Conservation (phyloP, 2,797 vertebrate species). For the Takifugu rubripes region DNA sequence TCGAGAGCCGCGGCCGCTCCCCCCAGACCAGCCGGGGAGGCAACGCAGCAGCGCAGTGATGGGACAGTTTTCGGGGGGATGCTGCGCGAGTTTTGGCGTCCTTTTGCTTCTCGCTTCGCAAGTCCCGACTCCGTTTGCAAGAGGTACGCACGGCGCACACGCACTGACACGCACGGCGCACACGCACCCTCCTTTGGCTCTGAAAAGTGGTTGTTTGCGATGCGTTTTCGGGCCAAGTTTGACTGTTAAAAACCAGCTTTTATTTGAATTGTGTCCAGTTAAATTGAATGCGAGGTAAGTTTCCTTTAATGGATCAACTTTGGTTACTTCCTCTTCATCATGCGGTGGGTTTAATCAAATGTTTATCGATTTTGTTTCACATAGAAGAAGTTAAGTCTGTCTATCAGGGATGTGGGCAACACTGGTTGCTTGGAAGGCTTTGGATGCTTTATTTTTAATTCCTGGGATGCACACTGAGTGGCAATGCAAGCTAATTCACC, state of each 20-base stretch:
- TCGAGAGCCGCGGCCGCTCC: conserved; percentile 48
- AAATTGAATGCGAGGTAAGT: too few relatives aligned
- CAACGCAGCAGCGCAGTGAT: conserved; percentile 62
- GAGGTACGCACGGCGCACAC: conserved; percentile 62
- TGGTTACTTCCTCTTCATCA: too few relatives aligned
- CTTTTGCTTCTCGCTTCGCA: conserved; percentile 56
- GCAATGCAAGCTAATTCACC: neutral
- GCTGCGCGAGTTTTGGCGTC: conserved; percentile 61
- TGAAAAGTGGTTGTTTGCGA: too few relatives aligned
- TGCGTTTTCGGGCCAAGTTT: too few relatives aligned
- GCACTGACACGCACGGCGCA: neutral
- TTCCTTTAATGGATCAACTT: too few relatives aligned
- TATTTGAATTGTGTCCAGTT: too few relatives aligned
- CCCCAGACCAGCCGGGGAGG: conserved; percentile 60
- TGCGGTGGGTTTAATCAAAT: too few relatives aligned
- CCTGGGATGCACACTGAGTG: neutral
- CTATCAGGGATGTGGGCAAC: too few relatives aligned
- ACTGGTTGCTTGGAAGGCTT: conserved; percentile 9
- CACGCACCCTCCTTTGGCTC: too few relatives aligned
- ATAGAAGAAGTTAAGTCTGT: too few relatives aligned
- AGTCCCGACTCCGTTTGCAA: conserved; percentile 44
- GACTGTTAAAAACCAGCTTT: too few relatives aligned
- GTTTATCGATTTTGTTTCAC: too few relatives aligned
- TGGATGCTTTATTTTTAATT: neutral
- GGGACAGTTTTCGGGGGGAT: conserved; percentile 71